Evolutionary conservation across 37 sponge, comb jelly and placozoan genomes (phyloP).

Genomic region (Haliclona indistincta): DNA sequence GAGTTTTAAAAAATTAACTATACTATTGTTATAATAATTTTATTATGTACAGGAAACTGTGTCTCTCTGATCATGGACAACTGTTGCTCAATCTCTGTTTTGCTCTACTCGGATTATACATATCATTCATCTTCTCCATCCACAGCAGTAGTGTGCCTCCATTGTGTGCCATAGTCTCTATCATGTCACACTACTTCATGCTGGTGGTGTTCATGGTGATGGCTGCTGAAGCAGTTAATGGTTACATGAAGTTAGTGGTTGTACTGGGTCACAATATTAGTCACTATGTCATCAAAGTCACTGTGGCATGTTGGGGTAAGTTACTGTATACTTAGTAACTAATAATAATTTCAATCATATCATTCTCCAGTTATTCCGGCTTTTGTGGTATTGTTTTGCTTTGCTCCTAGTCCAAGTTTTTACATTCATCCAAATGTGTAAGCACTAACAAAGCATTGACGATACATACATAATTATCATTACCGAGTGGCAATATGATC

Average conservation of each 20-base stretch:
- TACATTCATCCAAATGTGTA: too few species aligned
- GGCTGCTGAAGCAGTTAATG: slow-evolving; percentile 53
- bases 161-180: slow-evolving; percentile 24
- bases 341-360: too few species aligned
- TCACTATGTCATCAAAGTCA: slow-evolving; percentile 18
- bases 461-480: too few species aligned
- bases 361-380: slow-evolving; percentile 3
- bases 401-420: too few species aligned
- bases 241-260: slow-evolving; percentile 36
- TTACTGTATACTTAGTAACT: not conserved
- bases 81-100: slow-evolving; percentile 50
- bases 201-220: slow-evolving; percentile 32
- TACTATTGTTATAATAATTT: not conserved
- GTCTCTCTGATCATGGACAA: slow-evolving; percentile 23
- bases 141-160: not conserved
- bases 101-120: slow-evolving; percentile 43
- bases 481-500: too few species aligned
- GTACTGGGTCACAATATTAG: slow-evolving; percentile 21
- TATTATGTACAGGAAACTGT: slow-evolving; percentile 58
- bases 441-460: too few species aligned
- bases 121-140: slow-evolving; percentile 27
- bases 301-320: slow-evolving; percentile 44
- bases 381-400: not conserved
- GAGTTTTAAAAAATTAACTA: too few species aligned
- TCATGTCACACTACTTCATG: slow-evolving; percentile 54